Evolutionary conservation across 2,113 vertebrate genomes (phyloP).

Genomic region (Corvus hawaiiensis): DNA sequence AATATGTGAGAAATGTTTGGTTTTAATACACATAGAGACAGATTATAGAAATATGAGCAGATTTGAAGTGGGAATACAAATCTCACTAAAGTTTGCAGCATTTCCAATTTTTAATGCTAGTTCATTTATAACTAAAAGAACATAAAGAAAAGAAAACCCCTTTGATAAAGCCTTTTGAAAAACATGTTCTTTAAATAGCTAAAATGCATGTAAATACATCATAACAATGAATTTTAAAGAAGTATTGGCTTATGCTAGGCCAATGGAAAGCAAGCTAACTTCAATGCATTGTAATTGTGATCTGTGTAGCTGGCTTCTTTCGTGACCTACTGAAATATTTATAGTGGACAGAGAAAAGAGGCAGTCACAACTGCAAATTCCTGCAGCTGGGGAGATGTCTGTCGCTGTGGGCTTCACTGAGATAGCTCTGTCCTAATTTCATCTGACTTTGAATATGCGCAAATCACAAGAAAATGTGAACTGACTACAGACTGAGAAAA

Average conservation of each 20-base stretch:
- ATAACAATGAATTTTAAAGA: neutral
- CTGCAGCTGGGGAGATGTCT: constrained; percentile 80
- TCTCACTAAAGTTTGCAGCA: neutral
- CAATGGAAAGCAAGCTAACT: neutral
- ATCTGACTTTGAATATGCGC: constrained; percentile 87
- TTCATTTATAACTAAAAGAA: neutral
- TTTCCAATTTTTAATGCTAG: neutral
- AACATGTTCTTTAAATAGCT: neutral
- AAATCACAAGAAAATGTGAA: constrained; percentile 81
- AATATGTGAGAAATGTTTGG: neutral
- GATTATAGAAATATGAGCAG: neutral
- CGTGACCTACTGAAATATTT: constrained; percentile 87
- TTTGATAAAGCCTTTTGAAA: neutral
- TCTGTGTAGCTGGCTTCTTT: constrained; percentile 71
- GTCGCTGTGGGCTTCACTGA: constrained; percentile 75
- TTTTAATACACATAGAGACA: neutral
- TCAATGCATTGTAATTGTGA: neutral
- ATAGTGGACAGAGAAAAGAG: constrained; percentile 78
- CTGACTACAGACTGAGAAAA: constrained; percentile 70
- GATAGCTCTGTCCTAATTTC: constrained; percentile 89
- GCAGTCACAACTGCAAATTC: constrained; percentile 76
- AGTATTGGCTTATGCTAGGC: neutral
- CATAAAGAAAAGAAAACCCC: neutral
- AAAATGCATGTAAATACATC: neutral
- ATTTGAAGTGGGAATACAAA: neutral